Evolutionary conservation across 2,113 vertebrate genomes (phyloP).

Genomic region (Psilopogon haemacephalus): DNA sequence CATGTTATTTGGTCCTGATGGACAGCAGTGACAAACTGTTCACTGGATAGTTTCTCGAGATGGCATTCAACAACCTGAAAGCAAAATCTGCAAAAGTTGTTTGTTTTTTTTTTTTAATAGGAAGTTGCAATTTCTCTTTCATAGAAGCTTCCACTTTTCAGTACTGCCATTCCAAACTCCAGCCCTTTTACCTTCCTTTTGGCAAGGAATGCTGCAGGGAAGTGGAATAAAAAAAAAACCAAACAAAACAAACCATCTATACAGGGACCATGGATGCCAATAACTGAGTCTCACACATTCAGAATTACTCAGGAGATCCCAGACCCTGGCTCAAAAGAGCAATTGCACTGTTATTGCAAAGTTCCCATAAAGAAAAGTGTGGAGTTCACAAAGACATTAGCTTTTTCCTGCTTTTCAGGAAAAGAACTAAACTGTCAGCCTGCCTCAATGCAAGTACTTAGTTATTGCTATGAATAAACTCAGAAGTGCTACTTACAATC

Average conservation of each 20-base stretch:
- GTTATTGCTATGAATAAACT: not conserved
- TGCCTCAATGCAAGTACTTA: not conserved
- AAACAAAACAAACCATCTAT: not conserved
- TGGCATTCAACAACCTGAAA: not conserved
- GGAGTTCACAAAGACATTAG: not conserved
- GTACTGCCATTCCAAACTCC: not conserved
- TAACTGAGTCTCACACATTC: not conserved
- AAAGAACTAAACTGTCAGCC: not conserved
- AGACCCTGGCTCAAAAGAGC: not conserved
- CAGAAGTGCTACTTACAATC: not conserved
- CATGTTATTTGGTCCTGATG: not conserved
- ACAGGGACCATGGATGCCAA: not conserved
- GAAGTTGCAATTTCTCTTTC: not conserved
- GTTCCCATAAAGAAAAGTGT: not conserved
- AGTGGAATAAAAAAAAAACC: not conserved
- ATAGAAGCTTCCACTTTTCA: not conserved
- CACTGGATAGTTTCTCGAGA: not conserved
- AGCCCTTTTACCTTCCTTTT: not conserved
- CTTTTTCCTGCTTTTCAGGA: not conserved
- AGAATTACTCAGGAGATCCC: not conserved
- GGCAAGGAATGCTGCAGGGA: not conserved
- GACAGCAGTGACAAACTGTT: not conserved
- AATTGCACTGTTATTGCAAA: not conserved
- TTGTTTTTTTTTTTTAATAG: rapidly evolving
- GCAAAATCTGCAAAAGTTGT: not conserved